Percentiles rank a stretch among this genome's conserved stretches.
These are phyloP conservation scores for Drosophila miranda DNA, from an alignment of 1,140 invertebrate genomes.

Conservation along the genomic window DNA sequence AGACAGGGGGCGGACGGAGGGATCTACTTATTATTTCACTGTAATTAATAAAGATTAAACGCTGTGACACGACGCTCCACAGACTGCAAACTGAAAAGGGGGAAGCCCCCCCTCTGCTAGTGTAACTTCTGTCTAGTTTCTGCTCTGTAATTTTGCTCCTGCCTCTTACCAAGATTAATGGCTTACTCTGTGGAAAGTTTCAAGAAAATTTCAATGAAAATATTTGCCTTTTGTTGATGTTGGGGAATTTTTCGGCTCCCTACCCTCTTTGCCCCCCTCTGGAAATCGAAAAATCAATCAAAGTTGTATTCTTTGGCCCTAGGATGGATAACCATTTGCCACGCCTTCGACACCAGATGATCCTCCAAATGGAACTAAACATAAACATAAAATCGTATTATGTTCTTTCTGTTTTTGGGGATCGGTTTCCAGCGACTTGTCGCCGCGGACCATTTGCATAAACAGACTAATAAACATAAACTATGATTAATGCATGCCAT, in stretches of 20 bases:
- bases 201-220: constrained; percentile 13
- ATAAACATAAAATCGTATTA: constrained; percentile 56
- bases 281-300: no score
- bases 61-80: constrained; percentile 69
- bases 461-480: constrained; percentile 71
- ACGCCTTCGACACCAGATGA: constrained; percentile 2
- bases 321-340: no score
- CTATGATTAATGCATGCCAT: constrained; percentile 76
- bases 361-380: constrained; percentile 27
- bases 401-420: constrained; percentile 30
- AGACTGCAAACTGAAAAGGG: constrained; percentile 9
- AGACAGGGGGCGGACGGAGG: constrained; percentile 13
- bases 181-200: constrained; percentile 5
- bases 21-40: constrained; percentile 74
- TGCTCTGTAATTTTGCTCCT: constrained; percentile 70
- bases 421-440: constrained; percentile 15
- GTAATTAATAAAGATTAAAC: constrained; percentile 81
- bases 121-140: constrained; percentile 19
- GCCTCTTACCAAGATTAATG: constrained; percentile 72
- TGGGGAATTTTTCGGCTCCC: background rate
- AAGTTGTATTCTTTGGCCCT: no score
- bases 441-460: constrained; percentile 43
- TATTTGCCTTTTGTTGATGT: no score
- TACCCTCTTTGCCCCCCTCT: no score
- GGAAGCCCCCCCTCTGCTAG: background rate